These are phyloP conservation scores for Delphinus delphis DNA, from an alignment of 2,113 vertebrate species.

Conservation along the genomic window DNA sequence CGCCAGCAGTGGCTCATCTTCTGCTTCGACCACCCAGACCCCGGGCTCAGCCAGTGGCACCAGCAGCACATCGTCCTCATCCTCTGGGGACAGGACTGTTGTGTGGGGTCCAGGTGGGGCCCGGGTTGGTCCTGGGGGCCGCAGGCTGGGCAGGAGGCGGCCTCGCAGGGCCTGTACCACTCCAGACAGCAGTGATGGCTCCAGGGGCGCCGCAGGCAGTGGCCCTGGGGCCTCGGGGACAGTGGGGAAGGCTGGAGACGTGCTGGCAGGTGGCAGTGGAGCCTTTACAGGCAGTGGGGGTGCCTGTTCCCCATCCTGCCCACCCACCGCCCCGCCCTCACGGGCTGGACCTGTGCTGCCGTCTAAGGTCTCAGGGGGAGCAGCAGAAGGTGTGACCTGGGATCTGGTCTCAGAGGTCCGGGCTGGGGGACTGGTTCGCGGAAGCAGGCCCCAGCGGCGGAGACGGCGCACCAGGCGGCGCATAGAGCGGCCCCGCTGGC, in stretches of 20 bases:
- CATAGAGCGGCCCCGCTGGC: slow-evolving; percentile 86
- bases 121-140: slow-evolving; percentile 62
- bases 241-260: slow-evolving; percentile 76
- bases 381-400: slow-evolving; percentile 71
- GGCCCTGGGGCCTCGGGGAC: slow-evolving; percentile 81
- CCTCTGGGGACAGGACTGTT: slow-evolving; percentile 59
- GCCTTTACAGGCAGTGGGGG: slow-evolving; percentile 85
- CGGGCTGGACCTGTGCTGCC: slow-evolving; percentile 64
- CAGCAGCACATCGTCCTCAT: slow-evolving; percentile 91
- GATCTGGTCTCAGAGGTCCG: slow-evolving; percentile 48
- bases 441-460: slow-evolving; percentile 90
- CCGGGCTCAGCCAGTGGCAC: slow-evolving; percentile 89
- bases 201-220: slow-evolving; percentile 76
- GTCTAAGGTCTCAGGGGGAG: slow-evolving; percentile 76
- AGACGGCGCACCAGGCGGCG: slow-evolving; percentile 89
- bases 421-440: slow-evolving; percentile 81
- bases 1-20: slow-evolving; percentile 91
- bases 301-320: slow-evolving; percentile 79
- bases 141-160: slow-evolving; percentile 79
- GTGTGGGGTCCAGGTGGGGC: slow-evolving; percentile 38
- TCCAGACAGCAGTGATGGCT: slow-evolving; percentile 72
- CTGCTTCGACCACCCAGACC: slow-evolving; percentile 77
- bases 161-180: slow-evolving; percentile 76
- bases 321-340: slow-evolving; percentile 79
- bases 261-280: slow-evolving; percentile 57